Percentiles rank a stretch among this genome's conserved stretches.
These are phyloP conservation scores for Myiothlypis chrysogaster DNA, from an alignment of 2,797 vertebrate species.

Conservation along the genomic window DNA sequence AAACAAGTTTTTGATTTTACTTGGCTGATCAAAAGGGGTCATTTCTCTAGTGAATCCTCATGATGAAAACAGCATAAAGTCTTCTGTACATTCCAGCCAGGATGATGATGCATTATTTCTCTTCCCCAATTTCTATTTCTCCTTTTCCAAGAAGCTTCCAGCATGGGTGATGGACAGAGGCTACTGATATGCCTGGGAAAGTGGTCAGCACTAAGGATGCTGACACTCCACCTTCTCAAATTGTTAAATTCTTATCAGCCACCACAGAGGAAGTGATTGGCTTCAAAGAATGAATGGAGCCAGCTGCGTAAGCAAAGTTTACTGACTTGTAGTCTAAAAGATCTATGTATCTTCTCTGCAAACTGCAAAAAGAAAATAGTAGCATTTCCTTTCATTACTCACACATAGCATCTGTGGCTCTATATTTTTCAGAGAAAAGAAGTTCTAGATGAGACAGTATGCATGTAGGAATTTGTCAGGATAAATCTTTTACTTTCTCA, in stretches of 20 bases:
- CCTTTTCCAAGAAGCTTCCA: conserved; percentile 52
- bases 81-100: conserved; percentile 54
- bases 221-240: conserved; percentile 53
- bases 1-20: conserved; percentile 74
- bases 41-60: conserved; percentile 81
- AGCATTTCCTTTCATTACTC: conserved; percentile 15
- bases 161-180: not conserved
- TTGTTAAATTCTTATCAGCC: conserved; percentile 62
- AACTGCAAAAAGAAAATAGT: conserved; percentile 54
- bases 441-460: not conserved
- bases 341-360: conserved; percentile 57
- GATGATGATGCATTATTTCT: conserved; percentile 76
- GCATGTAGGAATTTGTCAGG: not conserved
- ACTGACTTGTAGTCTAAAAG: conserved; percentile 67
- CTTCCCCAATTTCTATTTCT: conserved; percentile 31
- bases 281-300: conserved; percentile 76
- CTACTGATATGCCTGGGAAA: conserved; percentile 36
- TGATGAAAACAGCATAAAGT: conserved; percentile 70
- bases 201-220: conserved; percentile 43
- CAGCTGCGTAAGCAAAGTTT: conserved; percentile 70
- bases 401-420: not conserved
- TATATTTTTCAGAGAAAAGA: not conserved
- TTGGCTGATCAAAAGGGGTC: conserved; percentile 73
- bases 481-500: not conserved
- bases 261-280: conserved; percentile 58